Conservation (phyloP, 2,888 invertebrate genomes). For the Eurytoma adleriae region DNA sequence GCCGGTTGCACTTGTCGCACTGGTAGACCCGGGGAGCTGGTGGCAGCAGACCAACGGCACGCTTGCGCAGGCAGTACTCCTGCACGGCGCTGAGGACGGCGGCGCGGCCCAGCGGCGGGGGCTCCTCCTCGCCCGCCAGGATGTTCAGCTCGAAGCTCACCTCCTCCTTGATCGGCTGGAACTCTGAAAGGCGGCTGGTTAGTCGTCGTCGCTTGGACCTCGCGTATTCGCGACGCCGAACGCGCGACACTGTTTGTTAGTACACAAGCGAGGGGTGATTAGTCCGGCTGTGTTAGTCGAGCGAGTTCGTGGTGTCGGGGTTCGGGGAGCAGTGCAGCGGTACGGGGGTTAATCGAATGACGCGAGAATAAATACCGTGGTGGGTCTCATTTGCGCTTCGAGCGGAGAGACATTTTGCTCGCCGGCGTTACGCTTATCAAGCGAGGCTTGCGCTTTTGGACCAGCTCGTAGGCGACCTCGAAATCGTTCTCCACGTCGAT, state of each 20-base stretch:
- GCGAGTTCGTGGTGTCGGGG: too few relatives aligned
- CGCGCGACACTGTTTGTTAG: too few relatives aligned
- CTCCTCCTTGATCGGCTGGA: slow-evolving; percentile 28
- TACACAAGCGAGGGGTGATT: too few relatives aligned
- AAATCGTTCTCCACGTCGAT: slow-evolving; percentile 37
- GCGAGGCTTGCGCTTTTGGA: neutral
- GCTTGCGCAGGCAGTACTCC: neutral
- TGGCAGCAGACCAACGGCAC: neutral
- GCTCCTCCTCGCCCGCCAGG: neutral
- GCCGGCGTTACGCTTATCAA: too few relatives aligned
- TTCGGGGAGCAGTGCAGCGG: neutral
- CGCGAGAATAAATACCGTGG: neutral
- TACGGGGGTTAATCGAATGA: neutral
- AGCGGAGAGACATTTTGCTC: slow-evolving; percentile 17
- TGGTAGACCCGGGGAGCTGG: neutral
- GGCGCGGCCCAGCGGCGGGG: neutral
- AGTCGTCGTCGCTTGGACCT: too few relatives aligned
- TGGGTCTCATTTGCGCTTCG: neutral
- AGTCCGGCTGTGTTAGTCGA: too few relatives aligned
- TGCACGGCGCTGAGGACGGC: neutral
- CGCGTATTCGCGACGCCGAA: too few relatives aligned
- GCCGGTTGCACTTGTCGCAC: slow-evolving; percentile 29
- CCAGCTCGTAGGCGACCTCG: neutral
- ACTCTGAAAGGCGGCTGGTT: neutral
- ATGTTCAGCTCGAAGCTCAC: slow-evolving; percentile 31